These are phyloP conservation scores for Diuraphis noxia DNA, from an alignment of 1,140 invertebrate species.

Conservation along the genomic window DNA sequence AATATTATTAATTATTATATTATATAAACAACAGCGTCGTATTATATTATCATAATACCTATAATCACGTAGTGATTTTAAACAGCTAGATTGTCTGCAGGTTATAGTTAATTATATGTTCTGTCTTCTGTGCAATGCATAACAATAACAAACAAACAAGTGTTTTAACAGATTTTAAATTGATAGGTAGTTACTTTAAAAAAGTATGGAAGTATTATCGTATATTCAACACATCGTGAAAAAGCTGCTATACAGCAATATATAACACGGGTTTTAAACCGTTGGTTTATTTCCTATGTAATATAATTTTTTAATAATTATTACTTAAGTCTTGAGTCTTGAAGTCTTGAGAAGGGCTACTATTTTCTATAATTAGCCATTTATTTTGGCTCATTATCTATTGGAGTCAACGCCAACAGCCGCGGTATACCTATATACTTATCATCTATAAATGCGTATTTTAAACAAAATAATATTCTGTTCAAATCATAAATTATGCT, in stretches of 20 bases:
- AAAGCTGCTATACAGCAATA: background rate
- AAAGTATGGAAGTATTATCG: background rate
- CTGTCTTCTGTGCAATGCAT: background rate
- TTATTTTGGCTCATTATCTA: background rate
- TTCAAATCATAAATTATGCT: background rate
- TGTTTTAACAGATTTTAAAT: background rate
- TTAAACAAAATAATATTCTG: background rate
- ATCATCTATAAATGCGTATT: too few species aligned
- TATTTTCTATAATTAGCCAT: background rate
- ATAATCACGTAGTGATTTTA: background rate
- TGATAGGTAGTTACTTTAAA: too few species aligned
- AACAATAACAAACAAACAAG: background rate
- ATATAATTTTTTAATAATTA: too few species aligned
- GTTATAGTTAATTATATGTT: background rate
- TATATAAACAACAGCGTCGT: too few species aligned
- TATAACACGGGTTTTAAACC: background rate
- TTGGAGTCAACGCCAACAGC: background rate
- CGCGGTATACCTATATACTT: too few species aligned
- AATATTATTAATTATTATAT: too few species aligned
- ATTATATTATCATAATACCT: background rate
- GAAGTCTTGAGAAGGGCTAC: accelerated
- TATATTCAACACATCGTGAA: background rate
- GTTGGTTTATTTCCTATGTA: background rate
- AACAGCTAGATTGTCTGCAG: background rate
- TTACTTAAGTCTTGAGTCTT: too few species aligned